Base-by-base conservation (phyloP, 1,140 invertebrate species). In the Pomacea maculata region DNA sequence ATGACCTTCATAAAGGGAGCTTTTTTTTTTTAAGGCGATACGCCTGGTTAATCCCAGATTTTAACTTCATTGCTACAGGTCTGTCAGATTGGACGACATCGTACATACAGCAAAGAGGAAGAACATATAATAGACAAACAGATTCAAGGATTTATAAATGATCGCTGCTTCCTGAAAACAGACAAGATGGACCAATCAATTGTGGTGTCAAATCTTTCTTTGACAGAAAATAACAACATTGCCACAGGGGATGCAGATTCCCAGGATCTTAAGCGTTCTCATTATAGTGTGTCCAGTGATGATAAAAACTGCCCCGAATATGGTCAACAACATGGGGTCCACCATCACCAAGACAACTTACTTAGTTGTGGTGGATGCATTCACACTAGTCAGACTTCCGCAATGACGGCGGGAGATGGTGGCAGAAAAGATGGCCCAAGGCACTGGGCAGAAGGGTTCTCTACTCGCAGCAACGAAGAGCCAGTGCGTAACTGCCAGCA, bases 401-500 rank as follows among this genome's bases (percentile, higher is more conserved):
- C 12, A 89, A 85, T 77, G 88, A 90, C 15, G 71, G 82, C 75
- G 71, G 77, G 6, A 75, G 85, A 55, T 87, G 14, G 17, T 19
- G 34, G 45, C 45, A 63, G 77, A 54, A 15, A 74, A 79, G 14
- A 8, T 25, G 29, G 45, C 34, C 76, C 54, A 15, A 75, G 80
- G n/a, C 61, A 68, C 15, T 94, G 93, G 93, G 89, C 90, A 2
- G 80, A 87, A 78, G 87, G 93, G 81, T 95, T 96, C 90, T 93
- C 94, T 90, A 93, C 94, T 9, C 92, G 96, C 84, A 93, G 94
- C 61, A 87, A 91, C 78, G 88, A 92, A 29, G 95, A 97, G 90
- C 93, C 90, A 87, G 95, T 97, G 0, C 92, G 94, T 81, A 98
- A 98, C 90, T 98, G 97, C 90, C 97, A 96, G 5, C 93, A 95